Evolutionary conservation across 1,140 invertebrate genomes (phyloP), one percentile per base, ranked within the genome.

Genomic region (Zaprionus ghesquierei): DNA sequence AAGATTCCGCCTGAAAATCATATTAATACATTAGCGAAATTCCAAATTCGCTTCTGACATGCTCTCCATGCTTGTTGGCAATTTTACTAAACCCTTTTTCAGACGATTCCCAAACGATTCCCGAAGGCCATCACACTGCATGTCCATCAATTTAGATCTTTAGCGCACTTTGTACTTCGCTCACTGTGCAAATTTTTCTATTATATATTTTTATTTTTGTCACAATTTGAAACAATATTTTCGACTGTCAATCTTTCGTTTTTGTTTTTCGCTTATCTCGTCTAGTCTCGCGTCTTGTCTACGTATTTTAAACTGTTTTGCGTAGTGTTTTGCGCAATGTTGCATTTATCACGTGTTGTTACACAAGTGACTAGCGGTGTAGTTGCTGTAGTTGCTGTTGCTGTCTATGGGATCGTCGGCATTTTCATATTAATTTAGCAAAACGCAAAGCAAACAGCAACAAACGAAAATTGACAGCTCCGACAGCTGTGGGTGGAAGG

Each of bases 391-490:
- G 23, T 20, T 31, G 41, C 9, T 44, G 41, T 31, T 38, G 8
- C 23, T 61, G 31, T 50, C 29, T 68, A 33, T 41, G 50, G 50
- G 56, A 61, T 54, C 66, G 35, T 59, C 62, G 63, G 54, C 69
- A 68, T 68, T 68, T 72, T 72, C 74, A 77, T 77, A 78, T 62
- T 85, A 72, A 86, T 81, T 86, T 86, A 58, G 63, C 51, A 72
- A 74, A 77, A 78, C 46, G 70, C 66, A 78, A 76, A 71, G 23
- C 79, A 79, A 86, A 86, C 64, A 81, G 69, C 82, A 72, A 64
- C 63, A 69, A 73, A 73, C 79, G 79, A 82, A 82, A 79, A 77
- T 79, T 87, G 84, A 87, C 82, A 86, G 82, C 66, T 86, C 68
- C 68, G 75, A 74, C 70, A 69, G 33, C 33, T 51, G 69, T 53